These are phyloP conservation scores for Pseudopipra pipra DNA, from an alignment of 2,113 vertebrate genomes.

Conservation along the genomic window DNA sequence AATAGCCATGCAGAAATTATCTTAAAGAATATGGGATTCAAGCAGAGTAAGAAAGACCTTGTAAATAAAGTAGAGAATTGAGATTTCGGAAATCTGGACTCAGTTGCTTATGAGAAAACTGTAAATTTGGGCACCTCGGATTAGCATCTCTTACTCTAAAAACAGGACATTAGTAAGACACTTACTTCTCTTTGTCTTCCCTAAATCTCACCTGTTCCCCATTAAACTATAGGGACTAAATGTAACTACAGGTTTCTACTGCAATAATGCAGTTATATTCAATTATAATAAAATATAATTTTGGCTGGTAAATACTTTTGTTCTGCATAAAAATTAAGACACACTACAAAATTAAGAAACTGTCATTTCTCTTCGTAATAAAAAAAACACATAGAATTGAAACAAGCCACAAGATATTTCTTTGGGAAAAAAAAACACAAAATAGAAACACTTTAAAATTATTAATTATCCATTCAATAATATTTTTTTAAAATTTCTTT, in stretches of 20 bases:
- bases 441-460: neutral
- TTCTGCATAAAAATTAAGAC: neutral
- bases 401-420: neutral
- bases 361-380: neutral
- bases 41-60: neutral
- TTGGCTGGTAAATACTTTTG: neutral
- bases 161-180: neutral
- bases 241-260: neutral
- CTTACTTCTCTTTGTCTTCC: neutral
- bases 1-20: neutral
- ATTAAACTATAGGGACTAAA: neutral
- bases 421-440: neutral
- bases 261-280: neutral
- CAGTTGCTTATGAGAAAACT: neutral
- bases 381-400: neutral
- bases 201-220: neutral
- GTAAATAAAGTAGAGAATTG: neutral
- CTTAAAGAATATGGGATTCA: neutral
- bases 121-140: rapidly evolving
- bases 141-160: neutral
- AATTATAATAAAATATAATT: neutral
- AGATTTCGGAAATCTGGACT: neutral
- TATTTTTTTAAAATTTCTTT: neutral
- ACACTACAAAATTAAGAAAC: neutral
- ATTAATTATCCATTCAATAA: neutral